Conservation (phyloP, 92 coral and sea anemone genomes). For the Parazoanthus darwini region DNA sequence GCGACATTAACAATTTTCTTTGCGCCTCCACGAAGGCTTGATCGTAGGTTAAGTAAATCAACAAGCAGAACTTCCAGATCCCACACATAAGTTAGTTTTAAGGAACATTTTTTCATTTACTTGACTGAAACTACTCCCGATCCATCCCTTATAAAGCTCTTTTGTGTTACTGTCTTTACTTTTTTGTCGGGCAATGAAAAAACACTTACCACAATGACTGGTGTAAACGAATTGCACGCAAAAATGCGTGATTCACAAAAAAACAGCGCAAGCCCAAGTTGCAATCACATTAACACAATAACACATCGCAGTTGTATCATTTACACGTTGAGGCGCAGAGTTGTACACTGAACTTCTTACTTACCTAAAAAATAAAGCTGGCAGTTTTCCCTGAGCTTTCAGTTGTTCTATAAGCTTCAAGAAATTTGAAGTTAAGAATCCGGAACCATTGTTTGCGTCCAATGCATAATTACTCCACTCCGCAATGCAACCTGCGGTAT, state of each 20-base stretch:
- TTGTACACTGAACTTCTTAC: neutral
- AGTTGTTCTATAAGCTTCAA: slow-evolving; percentile 57
- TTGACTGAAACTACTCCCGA: neutral
- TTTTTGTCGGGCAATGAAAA: neutral
- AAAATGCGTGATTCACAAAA: neutral
- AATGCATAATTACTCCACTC: neutral
- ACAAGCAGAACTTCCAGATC: neutral
- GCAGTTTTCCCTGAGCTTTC: slow-evolving; percentile 57
- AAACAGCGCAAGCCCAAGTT: neutral
- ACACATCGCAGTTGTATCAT: neutral
- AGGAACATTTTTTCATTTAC: neutral
- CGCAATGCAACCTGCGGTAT: neutral
- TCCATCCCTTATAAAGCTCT: neutral
- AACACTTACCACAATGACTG: neutral
- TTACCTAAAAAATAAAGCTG: slow-evolving; percentile 64
- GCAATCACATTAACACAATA: neutral
- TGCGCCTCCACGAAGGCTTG: no score
- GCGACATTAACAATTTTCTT: no score
- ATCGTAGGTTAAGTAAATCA: neutral
- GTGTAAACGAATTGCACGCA: neutral
- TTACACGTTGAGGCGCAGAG: neutral
- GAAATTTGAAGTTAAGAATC: slow-evolving; percentile 22
- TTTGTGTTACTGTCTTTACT: neutral
- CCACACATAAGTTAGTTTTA: no score
- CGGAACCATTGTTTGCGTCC: neutral